A percentile compares a stretch with the other conserved stretches of the same genome.
Evolutionary conservation across 2,888 invertebrate genomes (phyloP).

Genomic region (Ditula angustiorana): DNA sequence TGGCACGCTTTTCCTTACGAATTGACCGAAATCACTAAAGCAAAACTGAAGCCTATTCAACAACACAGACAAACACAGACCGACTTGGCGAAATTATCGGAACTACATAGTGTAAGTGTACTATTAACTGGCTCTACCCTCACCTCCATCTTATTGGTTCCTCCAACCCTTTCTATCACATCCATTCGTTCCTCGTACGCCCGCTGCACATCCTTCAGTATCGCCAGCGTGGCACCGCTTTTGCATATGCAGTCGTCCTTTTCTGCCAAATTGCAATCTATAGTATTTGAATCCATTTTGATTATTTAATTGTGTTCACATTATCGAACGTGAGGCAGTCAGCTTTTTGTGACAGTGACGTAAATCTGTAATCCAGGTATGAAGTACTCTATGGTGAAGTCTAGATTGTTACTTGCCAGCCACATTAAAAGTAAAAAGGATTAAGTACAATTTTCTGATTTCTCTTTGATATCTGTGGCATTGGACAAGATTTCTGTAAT

Average conservation of each 20-base stretch:
- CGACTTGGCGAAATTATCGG: too few species aligned
- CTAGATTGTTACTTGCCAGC: constrained; percentile 11
- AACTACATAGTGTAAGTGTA: too few species aligned
- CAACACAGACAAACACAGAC: too few species aligned
- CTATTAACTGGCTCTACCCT: too few species aligned
- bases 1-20: too few species aligned
- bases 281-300: constrained; percentile 50
- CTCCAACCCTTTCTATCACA: constrained; percentile 80
- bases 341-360: constrained; percentile 5
- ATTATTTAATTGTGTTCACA: constrained; percentile 7
- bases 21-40: too few species aligned
- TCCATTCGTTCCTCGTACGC: constrained; percentile 87
- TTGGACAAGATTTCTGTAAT: too few species aligned
- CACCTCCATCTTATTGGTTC: constrained; percentile 62
- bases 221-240: constrained; percentile 66
- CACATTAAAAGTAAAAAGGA: neutral
- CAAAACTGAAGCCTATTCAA: too few species aligned
- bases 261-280: constrained; percentile 57
- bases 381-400: too few species aligned
- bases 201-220: constrained; percentile 86
- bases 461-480: constrained; percentile 25
- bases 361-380: too few species aligned
- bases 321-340: neutral
- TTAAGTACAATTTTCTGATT: neutral
- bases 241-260: constrained; percentile 57